A percentile compares a stretch with the other conserved stretches of the same genome.
These are phyloP conservation scores for Pangasius djambal DNA, from an alignment of 2,797 vertebrate species.

Conservation along the genomic window DNA sequence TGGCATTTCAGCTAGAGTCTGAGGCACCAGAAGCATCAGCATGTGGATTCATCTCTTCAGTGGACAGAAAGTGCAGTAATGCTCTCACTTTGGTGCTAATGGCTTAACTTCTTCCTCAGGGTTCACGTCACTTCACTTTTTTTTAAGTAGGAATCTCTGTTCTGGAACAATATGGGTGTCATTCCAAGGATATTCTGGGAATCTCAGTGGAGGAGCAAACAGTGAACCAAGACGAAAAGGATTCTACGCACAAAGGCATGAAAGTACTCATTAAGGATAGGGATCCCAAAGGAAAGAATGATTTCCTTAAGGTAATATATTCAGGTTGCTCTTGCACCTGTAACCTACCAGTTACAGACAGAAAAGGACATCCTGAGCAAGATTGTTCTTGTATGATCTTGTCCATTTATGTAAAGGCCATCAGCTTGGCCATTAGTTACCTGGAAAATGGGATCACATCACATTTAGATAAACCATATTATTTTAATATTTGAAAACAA, in stretches of 20 bases:
- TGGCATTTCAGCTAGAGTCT: constrained; percentile 46
- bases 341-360: background rate
- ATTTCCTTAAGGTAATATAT: constrained; percentile 64
- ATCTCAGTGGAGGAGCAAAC: constrained; percentile 41
- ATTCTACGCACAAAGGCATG: constrained; percentile 25
- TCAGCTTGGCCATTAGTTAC: background rate
- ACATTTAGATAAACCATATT: background rate
- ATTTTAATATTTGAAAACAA: background rate
- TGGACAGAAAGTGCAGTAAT: constrained; percentile 56
- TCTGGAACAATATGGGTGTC: constrained; percentile 22
- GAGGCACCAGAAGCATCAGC: constrained; percentile 43
- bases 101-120: constrained; percentile 38
- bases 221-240: constrained; percentile 35
- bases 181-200: constrained; percentile 20
- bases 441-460: background rate
- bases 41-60: constrained; percentile 1
- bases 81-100: constrained; percentile 60
- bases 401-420: background rate
- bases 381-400: background rate
- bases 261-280: constrained; percentile 56
- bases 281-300: constrained; percentile 64
- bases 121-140: background rate
- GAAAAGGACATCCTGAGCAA: background rate
- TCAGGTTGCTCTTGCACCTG: background rate
- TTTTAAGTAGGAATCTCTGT: constrained; percentile 5